Conservation (phyloP, 1,140 invertebrate genomes). For the Lethocerus indicus region DNA sequence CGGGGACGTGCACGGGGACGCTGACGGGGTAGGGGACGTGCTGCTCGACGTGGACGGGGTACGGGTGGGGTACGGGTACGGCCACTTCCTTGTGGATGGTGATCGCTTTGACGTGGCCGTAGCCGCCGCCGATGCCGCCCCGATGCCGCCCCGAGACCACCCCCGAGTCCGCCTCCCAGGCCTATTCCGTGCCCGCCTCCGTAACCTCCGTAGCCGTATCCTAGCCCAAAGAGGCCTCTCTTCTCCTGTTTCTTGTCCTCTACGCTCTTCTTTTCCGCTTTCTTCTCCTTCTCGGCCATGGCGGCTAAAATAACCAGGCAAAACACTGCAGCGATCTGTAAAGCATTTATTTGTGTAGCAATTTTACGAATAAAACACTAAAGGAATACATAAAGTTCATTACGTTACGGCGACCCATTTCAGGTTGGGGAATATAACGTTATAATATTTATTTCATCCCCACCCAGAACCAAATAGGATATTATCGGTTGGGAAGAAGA, state of each 20-base stretch:
- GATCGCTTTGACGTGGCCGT: conserved; percentile 27
- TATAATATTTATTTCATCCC: no score
- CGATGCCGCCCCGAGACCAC: conserved; percentile 14
- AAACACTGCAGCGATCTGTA: no score
- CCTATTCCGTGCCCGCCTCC: conserved; percentile 6
- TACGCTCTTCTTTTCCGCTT: conserved; percentile 6
- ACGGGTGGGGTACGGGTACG: conserved; percentile 17
- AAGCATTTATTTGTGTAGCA: no score
- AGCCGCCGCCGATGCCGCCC: conserved; percentile 15
- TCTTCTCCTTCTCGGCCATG: conserved; percentile 7
- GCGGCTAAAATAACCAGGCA: no score
- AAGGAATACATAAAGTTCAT: no score
- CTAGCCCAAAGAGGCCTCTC: conserved; percentile 12
- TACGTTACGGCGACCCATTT: no score
- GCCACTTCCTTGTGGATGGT: conserved; percentile 29
- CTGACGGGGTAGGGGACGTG: conserved; percentile 42
- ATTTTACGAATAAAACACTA: no score
- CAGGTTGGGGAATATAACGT: no score
- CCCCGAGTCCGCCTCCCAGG: conserved; percentile 3
- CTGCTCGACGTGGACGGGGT: conserved; percentile 31
- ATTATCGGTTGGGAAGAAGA: no score
- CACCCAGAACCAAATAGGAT: no score
- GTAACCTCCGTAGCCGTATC: conserved; percentile 13
- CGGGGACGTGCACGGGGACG: conserved; percentile 41
- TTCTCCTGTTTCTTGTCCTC: conserved; percentile 17